Evolutionary conservation across 2,113 vertebrate species (phyloP).

Genomic region (Abramis brama): DNA sequence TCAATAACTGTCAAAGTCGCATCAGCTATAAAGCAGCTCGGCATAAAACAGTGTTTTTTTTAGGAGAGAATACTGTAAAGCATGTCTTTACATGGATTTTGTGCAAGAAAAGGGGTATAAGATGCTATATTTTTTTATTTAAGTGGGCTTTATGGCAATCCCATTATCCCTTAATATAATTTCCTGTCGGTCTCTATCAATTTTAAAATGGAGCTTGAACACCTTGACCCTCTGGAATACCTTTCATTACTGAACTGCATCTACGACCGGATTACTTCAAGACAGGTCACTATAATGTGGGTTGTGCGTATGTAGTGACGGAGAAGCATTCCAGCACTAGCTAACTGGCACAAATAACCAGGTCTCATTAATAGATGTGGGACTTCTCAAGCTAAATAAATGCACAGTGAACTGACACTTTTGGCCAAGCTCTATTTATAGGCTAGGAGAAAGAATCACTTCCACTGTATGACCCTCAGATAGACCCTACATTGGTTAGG

Average conservation of each 20-base stretch:
- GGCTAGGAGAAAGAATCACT: conserved; percentile 27
- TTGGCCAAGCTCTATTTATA: conserved; percentile 33
- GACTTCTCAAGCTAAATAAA: conserved; percentile 34
- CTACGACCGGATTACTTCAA: background rate
- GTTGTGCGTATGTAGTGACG: conserved; percentile 61
- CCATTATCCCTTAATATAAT: background rate
- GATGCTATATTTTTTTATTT: background rate
- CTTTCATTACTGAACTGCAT: background rate
- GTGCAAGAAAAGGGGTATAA: background rate
- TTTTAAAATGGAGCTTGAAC: background rate
- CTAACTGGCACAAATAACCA: conserved; percentile 67
- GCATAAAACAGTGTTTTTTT: too few relatives aligned
- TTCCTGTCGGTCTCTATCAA: background rate
- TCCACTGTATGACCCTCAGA: background rate
- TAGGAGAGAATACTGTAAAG: background rate
- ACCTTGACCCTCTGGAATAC: conserved; percentile 22
- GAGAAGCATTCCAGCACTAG: conserved; percentile 49
- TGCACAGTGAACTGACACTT: conserved; percentile 24
- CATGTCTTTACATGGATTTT: background rate
- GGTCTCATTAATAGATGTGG: conserved; percentile 58
- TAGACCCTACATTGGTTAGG: conserved; percentile 18
- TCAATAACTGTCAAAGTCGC: too few relatives aligned
- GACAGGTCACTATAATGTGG: conserved; percentile 62
- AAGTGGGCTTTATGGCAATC: background rate
- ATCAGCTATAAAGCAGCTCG: too few relatives aligned